Evolutionary conservation across 2,888 invertebrate species (phyloP).

Genomic region (Lasioglossum marginatum): DNA sequence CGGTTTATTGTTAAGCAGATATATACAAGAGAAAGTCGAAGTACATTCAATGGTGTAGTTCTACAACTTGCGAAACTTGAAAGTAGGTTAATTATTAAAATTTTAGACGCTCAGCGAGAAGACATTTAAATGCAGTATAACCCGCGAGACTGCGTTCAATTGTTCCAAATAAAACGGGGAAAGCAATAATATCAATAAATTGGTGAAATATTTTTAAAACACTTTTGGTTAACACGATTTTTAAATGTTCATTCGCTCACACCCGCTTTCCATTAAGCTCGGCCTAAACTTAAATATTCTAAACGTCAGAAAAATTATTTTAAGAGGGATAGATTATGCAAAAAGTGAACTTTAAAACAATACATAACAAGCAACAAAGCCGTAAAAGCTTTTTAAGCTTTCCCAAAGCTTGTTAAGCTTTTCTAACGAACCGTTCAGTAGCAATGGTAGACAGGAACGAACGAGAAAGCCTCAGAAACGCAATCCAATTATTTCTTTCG

Average conservation of each 20-base stretch:
- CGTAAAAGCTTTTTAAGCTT: neutral
- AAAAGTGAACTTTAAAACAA: neutral
- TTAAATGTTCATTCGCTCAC: neutral
- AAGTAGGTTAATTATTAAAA: conserved; percentile 6
- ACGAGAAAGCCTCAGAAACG: neutral
- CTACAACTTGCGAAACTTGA: conserved; percentile 6
- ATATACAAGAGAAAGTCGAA: neutral
- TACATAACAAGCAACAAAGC: neutral
- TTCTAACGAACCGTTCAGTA: neutral
- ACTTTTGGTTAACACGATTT: neutral
- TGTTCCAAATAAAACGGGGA: neutral
- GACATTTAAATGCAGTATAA: neutral
- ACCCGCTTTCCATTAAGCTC: neutral
- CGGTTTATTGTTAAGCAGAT: neutral
- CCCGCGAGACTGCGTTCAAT: neutral
- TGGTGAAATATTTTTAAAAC: neutral
- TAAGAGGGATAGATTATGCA: neutral
- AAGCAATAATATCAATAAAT: neutral
- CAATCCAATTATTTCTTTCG: neutral
- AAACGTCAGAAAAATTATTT: neutral
- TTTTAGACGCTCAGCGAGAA: neutral
- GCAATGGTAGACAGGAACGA: neutral
- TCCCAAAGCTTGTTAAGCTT: neutral
- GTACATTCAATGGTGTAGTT: neutral
- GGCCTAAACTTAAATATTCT: neutral